Conservation (phyloP, 2,113 vertebrate species). For the Lates calcarifer region DNA sequence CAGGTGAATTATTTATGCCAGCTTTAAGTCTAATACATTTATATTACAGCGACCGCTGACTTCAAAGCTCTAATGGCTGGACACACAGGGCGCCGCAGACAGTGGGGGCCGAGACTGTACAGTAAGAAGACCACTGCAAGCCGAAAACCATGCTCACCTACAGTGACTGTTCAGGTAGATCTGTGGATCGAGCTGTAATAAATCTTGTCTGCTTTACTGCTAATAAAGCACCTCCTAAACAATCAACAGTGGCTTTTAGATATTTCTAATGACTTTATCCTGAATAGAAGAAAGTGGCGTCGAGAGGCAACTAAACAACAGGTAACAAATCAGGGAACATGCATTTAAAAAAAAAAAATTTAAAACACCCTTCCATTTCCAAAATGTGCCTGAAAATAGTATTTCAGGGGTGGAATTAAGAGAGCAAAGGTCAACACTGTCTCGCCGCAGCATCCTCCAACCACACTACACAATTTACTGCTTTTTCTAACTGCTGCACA, state of each 20-base stretch:
- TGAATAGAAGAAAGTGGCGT: not conserved
- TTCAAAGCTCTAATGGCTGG: constrained; percentile 82
- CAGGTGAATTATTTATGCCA: constrained; percentile 87
- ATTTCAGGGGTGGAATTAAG: constrained; percentile 33
- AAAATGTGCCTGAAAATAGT: constrained; percentile 25
- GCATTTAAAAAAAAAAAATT: not conserved
- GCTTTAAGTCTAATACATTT: constrained; percentile 87
- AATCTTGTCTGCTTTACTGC: constrained; percentile 11
- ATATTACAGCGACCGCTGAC: constrained; percentile 85
- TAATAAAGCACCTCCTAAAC: constrained; percentile 1
- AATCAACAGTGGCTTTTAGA: not conserved
- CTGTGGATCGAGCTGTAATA: constrained; percentile 25
- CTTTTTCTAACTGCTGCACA: constrained; percentile 46
- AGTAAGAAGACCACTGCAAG: constrained; percentile 58
- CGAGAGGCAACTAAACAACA: not conserved
- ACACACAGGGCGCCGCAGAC: constrained; percentile 78
- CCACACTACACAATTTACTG: constrained; percentile 49
- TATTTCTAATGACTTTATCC: constrained; percentile 15
- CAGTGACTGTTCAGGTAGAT: constrained; percentile 39
- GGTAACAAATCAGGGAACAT: constrained; percentile 6
- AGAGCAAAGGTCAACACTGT: constrained; percentile 55
- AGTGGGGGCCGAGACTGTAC: constrained; percentile 65
- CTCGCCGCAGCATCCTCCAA: constrained; percentile 59
- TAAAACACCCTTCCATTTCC: constrained; percentile 5
- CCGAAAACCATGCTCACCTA: constrained; percentile 30